Evolutionary conservation across 1,140 invertebrate genomes (phyloP).

Genomic region (Hycleus phaleratus): DNA sequence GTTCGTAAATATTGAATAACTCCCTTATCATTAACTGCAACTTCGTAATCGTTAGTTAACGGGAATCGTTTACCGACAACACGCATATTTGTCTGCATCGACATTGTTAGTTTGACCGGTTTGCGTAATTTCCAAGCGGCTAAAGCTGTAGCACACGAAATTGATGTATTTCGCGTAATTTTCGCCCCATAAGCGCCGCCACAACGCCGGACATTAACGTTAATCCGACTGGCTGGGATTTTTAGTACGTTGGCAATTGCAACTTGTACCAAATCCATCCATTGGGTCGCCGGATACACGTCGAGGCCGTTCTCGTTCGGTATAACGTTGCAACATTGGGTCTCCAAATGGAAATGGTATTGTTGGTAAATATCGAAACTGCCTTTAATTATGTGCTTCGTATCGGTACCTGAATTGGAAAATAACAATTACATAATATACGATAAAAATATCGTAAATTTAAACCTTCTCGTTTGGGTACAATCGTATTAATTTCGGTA

Average conservation of each 20-base stretch:
- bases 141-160: constrained; percentile 49
- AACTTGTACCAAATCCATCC: constrained; percentile 54
- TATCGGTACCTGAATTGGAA: constrained; percentile 7
- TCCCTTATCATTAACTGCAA: constrained; percentile 57
- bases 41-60: constrained; percentile 55
- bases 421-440: too few relatives aligned
- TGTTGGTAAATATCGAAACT: constrained; percentile 42
- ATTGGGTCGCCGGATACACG: constrained; percentile 57
- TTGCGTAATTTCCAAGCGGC: constrained; percentile 48
- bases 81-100: constrained; percentile 59
- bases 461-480: constrained; percentile 25
- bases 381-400: constrained; percentile 42
- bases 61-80: constrained; percentile 48
- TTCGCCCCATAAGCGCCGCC: constrained; percentile 67
- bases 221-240: constrained; percentile 46
- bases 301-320: constrained; percentile 57
- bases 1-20: constrained; percentile 59
- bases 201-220: constrained; percentile 50
- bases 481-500: constrained; percentile 17
- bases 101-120: constrained; percentile 52
- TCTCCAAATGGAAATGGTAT: constrained; percentile 57
- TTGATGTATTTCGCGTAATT: constrained; percentile 44
- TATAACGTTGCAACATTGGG: constrained; percentile 52
- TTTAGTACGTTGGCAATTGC: constrained; percentile 52
- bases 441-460: background rate